Evolutionary conservation across 2,797 vertebrate genomes (phyloP), one percentile per base, ranked within the genome.

Genomic region (Gadopsis marmoratus): DNA sequence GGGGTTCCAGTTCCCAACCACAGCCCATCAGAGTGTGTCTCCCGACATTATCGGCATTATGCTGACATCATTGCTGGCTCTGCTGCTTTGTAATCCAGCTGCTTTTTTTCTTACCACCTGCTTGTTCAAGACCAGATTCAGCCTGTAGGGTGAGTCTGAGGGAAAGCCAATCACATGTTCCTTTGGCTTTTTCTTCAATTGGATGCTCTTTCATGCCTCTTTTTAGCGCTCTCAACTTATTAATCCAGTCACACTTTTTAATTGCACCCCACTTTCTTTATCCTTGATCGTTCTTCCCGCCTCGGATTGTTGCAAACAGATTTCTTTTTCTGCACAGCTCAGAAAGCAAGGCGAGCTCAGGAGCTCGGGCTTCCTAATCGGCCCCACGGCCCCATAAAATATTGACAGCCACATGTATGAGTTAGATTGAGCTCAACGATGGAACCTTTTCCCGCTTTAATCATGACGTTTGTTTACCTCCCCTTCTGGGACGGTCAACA

Each of bases 241-340:
- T 92, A 88, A 82, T 87, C 80, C 67, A 53, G 81, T 82, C 81
- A 79, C 71, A 71, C 76, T 56, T 81, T 90, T 85, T 83, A 90
- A 90, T 90, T 84, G 76, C 82, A 51, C 39, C 26, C 53, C 5
- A 74, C 55, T 53, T 68, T 67, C 31, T 70, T 78, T 33, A 67
- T 71, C 29, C 31, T 48, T 23, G 64, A 62, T 66, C 35, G 67
- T 76, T 88, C 17, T 62, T 54, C 54, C 83, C 78, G 74, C 50
- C 9, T 8, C 31, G 35, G n/a, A 63, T 73, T 61, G 33, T 72
- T 61, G 33, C 70, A 47, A 63, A 48, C 55, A 74, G 7, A 23
- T 43, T 71, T 33, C 33, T 71, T 74, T 63, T 59, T 63, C 17
- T 45, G 12, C 70, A n/a, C 55, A 63, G 79, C 61, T 74, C 51